These are phyloP conservation scores for Antheraea yamamai DNA, from an alignment of 2,888 invertebrate species.

Conservation along the genomic window DNA sequence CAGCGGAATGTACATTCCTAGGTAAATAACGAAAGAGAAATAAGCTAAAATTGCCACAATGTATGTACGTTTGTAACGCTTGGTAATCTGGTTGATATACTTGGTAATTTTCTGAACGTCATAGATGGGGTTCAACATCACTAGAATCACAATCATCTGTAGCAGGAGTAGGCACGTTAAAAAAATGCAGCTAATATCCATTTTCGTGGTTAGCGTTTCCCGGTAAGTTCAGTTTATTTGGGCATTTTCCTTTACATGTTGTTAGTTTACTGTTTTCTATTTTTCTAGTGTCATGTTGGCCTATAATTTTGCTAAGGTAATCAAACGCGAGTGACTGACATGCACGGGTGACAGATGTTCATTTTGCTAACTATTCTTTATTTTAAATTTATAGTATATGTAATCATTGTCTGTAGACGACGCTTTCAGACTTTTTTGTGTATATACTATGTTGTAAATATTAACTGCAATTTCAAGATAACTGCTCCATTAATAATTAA, in stretches of 20 bases:
- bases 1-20: constrained; percentile 63
- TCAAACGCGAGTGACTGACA: constrained; percentile 40
- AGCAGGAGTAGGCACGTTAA: constrained; percentile 53
- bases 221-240: constrained; percentile 24
- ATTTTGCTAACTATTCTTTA: constrained; percentile 46
- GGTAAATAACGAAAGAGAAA: constrained; percentile 54
- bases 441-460: constrained; percentile 24
- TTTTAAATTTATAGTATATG: constrained; percentile 13
- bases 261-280: constrained; percentile 9
- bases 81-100: constrained; percentile 41
- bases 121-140: constrained; percentile 64
- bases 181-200: constrained; percentile 56
- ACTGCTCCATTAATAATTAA: background rate
- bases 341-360: constrained; percentile 36
- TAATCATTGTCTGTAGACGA: constrained; percentile 30
- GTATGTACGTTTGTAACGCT: constrained; percentile 40
- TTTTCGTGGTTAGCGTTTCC: constrained; percentile 40
- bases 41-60: constrained; percentile 41
- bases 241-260: constrained; percentile 38
- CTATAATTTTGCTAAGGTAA: constrained; percentile 29
- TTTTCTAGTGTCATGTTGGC: constrained; percentile 15
- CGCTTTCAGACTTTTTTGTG: constrained; percentile 21
- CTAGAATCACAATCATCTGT: constrained; percentile 60
- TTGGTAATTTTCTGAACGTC: constrained; percentile 54
- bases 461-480: background rate